Conservation (phyloP, 2,113 vertebrate species). For the Proteles cristata region DNA sequence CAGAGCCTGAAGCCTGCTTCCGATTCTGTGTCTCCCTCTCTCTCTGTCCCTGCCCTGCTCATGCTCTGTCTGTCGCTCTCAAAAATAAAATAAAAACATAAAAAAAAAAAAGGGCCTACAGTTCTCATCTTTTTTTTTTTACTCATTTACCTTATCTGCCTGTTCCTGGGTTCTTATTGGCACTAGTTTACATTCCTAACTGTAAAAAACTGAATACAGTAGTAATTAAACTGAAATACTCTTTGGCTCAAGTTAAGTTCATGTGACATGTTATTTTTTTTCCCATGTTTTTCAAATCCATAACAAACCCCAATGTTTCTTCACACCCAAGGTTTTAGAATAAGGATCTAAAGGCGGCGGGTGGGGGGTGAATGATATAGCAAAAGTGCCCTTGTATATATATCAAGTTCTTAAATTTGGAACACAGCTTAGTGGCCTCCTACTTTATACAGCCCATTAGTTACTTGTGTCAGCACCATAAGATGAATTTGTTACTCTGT, state of each 20-base stretch:
- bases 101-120: too few species aligned
- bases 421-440: neutral
- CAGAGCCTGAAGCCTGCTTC: too few species aligned
- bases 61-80: too few species aligned
- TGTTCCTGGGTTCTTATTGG: neutral
- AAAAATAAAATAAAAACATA: too few species aligned
- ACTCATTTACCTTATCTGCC: neutral
- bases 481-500: neutral
- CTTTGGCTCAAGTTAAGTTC: slow-evolving; percentile 11
- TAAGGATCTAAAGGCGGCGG: neutral
- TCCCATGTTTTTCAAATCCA: neutral
- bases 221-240: neutral
- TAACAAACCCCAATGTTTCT: neutral
- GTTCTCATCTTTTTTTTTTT: neutral
- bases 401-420: neutral
- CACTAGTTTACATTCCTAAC: neutral
- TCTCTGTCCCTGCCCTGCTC: too few species aligned
- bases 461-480: slow-evolving; percentile 7
- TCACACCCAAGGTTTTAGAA: neutral
- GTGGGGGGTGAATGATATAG: neutral
- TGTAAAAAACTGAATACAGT: neutral
- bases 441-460: neutral
- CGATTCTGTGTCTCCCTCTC: too few species aligned
- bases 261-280: neutral
- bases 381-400: neutral